These are phyloP conservation scores for Idaea straminata DNA, from an alignment of 2,888 invertebrate species.

Conservation along the genomic window DNA sequence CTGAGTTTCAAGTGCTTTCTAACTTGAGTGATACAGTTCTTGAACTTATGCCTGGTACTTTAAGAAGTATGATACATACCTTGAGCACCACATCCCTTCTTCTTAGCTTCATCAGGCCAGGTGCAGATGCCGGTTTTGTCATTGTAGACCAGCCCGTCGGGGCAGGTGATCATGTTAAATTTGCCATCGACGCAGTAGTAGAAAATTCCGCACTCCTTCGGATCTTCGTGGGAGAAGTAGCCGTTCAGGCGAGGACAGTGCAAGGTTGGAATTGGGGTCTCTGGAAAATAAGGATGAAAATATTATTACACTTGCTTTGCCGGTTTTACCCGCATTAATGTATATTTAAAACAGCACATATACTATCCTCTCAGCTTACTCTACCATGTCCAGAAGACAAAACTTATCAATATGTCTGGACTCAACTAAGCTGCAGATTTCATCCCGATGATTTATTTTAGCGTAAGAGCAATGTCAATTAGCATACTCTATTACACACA, in stretches of 20 bases:
- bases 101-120: constrained; percentile 95
- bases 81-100: constrained; percentile 90
- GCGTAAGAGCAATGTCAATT: too few relatives aligned
- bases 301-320: too few relatives aligned
- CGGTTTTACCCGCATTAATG: too few relatives aligned
- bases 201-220: constrained; percentile 90
- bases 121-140: constrained; percentile 94
- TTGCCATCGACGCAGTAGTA: constrained; percentile 94
- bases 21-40: too few relatives aligned
- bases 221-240: constrained; percentile 91
- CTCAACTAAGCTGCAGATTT: too few relatives aligned
- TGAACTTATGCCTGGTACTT: neutral
- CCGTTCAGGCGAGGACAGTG: constrained; percentile 92
- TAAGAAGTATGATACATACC: constrained; percentile 61
- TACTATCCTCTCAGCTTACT: too few relatives aligned
- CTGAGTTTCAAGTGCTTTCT: too few relatives aligned
- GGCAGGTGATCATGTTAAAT: constrained; percentile 94
- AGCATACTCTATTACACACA: too few relatives aligned
- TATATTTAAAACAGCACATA: too few relatives aligned
- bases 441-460: too few relatives aligned
- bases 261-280: constrained; percentile 84
- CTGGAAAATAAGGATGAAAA: constrained; percentile 58
- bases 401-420: too few relatives aligned
- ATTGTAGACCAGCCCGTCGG: constrained; percentile 92
- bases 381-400: too few relatives aligned